A percentile compares a stretch with the other conserved stretches of the same genome.
These are phyloP conservation scores for Penaeus monodon DNA, from an alignment of 2,888 invertebrate genomes.

Conservation along the genomic window DNA sequence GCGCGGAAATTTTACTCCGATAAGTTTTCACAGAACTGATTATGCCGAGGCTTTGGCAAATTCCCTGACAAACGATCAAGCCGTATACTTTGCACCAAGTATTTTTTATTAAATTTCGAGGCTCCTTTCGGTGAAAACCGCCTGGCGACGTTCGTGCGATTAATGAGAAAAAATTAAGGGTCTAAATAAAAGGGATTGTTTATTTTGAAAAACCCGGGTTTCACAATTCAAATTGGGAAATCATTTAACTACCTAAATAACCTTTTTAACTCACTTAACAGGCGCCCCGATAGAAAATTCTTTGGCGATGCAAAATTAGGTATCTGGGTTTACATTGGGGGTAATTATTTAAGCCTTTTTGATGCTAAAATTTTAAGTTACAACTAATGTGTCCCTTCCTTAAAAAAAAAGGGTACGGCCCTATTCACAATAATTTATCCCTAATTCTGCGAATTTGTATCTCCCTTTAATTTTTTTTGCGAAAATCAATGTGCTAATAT, in stretches of 20 bases:
- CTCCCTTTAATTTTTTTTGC: background rate
- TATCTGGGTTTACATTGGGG: constrained; percentile 14
- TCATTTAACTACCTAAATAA: background rate
- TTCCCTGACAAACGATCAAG: constrained; percentile 10
- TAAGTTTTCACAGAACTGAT: constrained; percentile 25
- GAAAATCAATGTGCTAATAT: background rate
- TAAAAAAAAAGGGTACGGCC: background rate
- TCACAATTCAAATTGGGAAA: background rate
- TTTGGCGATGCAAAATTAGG: background rate
- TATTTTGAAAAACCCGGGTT: constrained; percentile 17
- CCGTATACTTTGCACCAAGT: constrained; percentile 8
- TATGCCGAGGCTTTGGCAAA: constrained; percentile 23
- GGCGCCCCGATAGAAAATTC: constrained; percentile 22
- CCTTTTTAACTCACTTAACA: constrained; percentile 15
- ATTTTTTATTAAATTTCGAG: constrained; percentile 25
- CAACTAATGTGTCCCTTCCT: background rate
- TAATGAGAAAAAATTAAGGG: constrained; percentile 4
- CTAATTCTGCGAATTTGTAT: background rate
- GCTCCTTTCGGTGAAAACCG: constrained; percentile 17
- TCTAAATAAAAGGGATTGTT: background rate
- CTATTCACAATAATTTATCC: constrained; percentile 24
- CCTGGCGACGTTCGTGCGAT: background rate
- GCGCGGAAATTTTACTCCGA: background rate
- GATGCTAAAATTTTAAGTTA: background rate
- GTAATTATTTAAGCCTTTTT: background rate